Conservation (phyloP, 2,888 invertebrate genomes). For the Orgyia antiqua region DNA sequence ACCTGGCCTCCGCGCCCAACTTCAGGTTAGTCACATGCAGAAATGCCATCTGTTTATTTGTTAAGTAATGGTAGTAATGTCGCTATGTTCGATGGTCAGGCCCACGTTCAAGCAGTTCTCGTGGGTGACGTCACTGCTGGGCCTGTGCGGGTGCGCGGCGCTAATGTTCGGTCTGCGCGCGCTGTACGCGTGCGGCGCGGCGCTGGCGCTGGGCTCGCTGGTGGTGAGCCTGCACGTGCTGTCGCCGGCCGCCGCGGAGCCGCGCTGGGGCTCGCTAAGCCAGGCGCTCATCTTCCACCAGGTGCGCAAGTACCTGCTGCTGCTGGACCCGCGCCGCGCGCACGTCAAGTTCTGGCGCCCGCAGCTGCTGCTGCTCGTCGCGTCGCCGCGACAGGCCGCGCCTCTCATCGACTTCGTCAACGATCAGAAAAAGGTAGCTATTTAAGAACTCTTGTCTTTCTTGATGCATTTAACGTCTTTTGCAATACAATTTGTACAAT, state of each 20-base stretch:
- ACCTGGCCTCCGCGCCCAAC: conserved; percentile 98
- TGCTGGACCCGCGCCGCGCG: conserved; percentile 96
- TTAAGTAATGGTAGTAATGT: not conserved
- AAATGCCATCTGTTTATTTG: not conserved
- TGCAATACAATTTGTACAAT: too few relatives aligned
- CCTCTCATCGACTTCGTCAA: conserved; percentile 98
- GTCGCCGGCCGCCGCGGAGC: conserved; percentile 89
- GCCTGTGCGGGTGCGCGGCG: conserved; percentile 89
- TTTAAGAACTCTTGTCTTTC: too few relatives aligned
- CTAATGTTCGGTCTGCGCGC: conserved; percentile 98
- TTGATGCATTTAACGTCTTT: too few relatives aligned
- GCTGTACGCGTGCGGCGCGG: conserved; percentile 92
- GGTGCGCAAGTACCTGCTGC: conserved; percentile 94
- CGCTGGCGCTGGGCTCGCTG: conserved; percentile 87
- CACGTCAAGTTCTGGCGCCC: conserved; percentile 99
- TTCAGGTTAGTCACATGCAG: conserved; percentile 84
- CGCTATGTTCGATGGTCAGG: too few relatives aligned
- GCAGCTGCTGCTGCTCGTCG: conserved; percentile 94
- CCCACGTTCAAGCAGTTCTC: conserved; percentile 98
- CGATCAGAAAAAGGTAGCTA: conserved; percentile 94
- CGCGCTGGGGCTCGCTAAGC: conserved; percentile 97
- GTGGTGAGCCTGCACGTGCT: conserved; percentile 93
- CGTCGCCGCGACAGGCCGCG: conserved; percentile 92
- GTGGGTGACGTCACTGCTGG: conserved; percentile 94
- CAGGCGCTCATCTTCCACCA: conserved; percentile 99